These are phyloP conservation scores for Etheostoma spectabile DNA, from an alignment of 2,113 vertebrate species.

Conservation along the genomic window DNA sequence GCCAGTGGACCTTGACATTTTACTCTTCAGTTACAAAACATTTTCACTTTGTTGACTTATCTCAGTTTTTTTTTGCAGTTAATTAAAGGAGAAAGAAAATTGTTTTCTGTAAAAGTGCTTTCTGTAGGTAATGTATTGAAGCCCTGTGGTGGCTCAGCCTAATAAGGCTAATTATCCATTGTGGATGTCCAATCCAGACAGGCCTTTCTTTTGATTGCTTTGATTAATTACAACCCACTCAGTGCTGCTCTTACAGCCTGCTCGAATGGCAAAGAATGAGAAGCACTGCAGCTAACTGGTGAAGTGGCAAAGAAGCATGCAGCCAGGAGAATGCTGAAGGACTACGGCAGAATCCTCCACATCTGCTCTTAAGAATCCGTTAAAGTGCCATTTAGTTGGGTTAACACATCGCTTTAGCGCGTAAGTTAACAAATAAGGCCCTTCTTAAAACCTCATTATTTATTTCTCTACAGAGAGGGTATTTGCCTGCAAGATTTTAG, in stretches of 20 bases:
- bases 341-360: slow-evolving; percentile 19
- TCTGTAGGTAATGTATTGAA: slow-evolving; percentile 60
- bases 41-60: slow-evolving; percentile 44
- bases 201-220: slow-evolving; percentile 70
- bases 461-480: background rate
- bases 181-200: slow-evolving; percentile 67
- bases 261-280: slow-evolving; percentile 68
- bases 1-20: slow-evolving; percentile 22
- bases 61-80: slow-evolving; percentile 48
- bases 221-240: slow-evolving; percentile 76
- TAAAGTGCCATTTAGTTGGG: slow-evolving; percentile 36
- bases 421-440: slow-evolving; percentile 13
- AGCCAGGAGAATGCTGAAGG: slow-evolving; percentile 50
- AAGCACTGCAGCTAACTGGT: slow-evolving; percentile 61
- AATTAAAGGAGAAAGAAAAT: slow-evolving; percentile 52
- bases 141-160: slow-evolving; percentile 59
- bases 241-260: slow-evolving; percentile 66
- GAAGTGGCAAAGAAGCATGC: slow-evolving; percentile 61
- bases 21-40: slow-evolving; percentile 26
- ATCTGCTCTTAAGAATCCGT: slow-evolving; percentile 17
- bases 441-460: slow-evolving; percentile 2
- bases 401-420: background rate
- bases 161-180: slow-evolving; percentile 75
- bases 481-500: background rate
- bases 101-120: slow-evolving; percentile 36